A percentile compares a stretch with the other conserved stretches of the same genome.
phyloP scores from a whole-genome alignment of 2,113 vertebrate species.

The Ictidomys tridecemlineatus region DNA sequence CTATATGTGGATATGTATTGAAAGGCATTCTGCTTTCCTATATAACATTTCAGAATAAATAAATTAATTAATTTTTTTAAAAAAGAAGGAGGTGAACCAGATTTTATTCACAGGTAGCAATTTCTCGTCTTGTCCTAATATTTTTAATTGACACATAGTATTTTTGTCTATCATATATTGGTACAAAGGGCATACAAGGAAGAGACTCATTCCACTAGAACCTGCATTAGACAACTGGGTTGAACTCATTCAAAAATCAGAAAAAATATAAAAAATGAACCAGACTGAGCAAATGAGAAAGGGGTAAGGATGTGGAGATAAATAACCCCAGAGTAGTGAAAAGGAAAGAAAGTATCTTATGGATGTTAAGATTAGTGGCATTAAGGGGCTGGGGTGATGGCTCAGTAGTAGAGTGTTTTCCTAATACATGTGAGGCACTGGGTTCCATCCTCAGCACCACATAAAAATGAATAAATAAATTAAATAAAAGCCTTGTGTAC shows the following conservation, averaged over 20 bases:
- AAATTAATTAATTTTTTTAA: too few relatives aligned
- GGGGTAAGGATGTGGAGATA: background rate
- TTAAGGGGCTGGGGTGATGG: too few relatives aligned
- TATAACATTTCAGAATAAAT: too few relatives aligned
- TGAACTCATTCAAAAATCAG: background rate
- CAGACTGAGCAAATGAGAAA: background rate
- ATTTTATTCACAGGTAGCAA: background rate
- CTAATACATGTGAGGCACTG: too few relatives aligned
- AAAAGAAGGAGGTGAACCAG: too few relatives aligned
- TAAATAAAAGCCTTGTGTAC: too few relatives aligned
- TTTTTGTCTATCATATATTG: background rate
- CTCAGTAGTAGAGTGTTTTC: too few relatives aligned
- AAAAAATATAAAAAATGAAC: background rate
- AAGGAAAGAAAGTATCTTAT: background rate
- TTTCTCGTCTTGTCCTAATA: background rate
- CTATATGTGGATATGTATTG: too few relatives aligned
- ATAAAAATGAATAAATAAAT: too few relatives aligned
- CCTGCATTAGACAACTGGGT: background rate
- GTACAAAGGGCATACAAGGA: background rate
- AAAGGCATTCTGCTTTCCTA: too few relatives aligned
- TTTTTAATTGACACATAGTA: background rate
- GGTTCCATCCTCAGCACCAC: too few relatives aligned
- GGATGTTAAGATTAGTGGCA: background rate
- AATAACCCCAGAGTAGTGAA: background rate
- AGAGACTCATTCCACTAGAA: background rate